Base-by-base conservation (phyloP, 2,888 invertebrate genomes). In the Harpagoxenus sublaevis region DNA sequence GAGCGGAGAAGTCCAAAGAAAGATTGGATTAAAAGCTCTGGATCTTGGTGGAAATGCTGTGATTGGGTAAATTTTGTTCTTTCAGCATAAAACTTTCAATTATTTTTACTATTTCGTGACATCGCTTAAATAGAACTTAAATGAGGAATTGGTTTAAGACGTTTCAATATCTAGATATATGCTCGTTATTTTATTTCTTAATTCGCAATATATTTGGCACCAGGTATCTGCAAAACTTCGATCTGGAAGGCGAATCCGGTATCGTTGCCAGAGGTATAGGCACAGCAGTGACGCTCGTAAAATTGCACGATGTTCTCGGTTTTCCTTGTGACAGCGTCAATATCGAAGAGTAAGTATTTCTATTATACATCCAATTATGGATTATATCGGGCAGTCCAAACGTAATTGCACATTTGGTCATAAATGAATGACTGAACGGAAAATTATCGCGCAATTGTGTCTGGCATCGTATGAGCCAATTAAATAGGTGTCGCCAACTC, bases 241-340 rank as follows among this genome's bases (percentile, higher is more conserved):
- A 99, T 95, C 95, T 99, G 91, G 99, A 99, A 95, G 99, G 99
- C 0, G 99, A 99, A 95, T 98, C 98, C 1, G 99, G 99, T 0
- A 98, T 99, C 75, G 99, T 99, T 1, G 99, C 99, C 0, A 96
- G 99, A 89, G 99, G 99, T 15, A 98, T 99, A 83, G 99, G 99
- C 91, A 98, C 98, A 0, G 98, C 98, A 0, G 98, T 98, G 0
- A 97, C 97, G 0, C 95, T 98, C 10, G 96, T 97, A 1, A 97
- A 96, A 94, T 92, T 96, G 8, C 95, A 95, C 75, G 96, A 96
- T 91, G 94, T 95, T 31, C 94, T 94, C 73, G 91, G 88, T 77
- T 81, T 94, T 42, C 86, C 93, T 2, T 89, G 94, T 1, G 96
- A 96, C 83, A 95, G 94, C 86, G 31, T 63, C 77, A 79, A 83